Conservation (phyloP, 30 jellyfish, hydroid and myxozoan species). For the Clytia hemisphaerica region DNA sequence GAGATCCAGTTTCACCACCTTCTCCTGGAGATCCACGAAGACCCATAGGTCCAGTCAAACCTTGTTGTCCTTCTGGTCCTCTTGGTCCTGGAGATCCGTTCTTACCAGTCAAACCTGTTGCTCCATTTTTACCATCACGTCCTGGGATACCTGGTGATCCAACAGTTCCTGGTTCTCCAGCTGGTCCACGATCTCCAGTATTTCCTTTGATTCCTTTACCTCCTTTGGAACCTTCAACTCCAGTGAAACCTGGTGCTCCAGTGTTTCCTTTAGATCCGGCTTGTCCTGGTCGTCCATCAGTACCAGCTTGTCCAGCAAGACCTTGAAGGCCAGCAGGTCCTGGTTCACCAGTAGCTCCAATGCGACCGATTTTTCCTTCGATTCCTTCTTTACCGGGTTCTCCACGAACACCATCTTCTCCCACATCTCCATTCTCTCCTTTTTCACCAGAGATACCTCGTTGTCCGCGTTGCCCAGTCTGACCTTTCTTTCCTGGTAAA, state of each 20-base stretch:
- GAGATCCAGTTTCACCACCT: conserved; percentile 6
- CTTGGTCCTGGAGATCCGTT: conserved; percentile 30
- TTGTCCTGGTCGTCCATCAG: conserved; percentile 17
- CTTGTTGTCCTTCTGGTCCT: too few relatives aligned
- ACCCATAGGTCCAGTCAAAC: conserved; percentile 22
- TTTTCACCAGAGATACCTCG: conserved; percentile 83
- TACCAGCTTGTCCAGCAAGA: neutral
- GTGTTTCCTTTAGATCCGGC: neutral
- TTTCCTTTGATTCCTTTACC: conserved; percentile 20
- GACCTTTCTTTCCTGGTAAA: neutral
- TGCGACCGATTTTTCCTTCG: conserved; percentile 29
- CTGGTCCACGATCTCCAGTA: conserved; percentile 29
- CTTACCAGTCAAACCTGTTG: conserved; percentile 20
- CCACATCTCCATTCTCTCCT: conserved; percentile 26
- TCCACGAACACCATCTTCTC: conserved; percentile 20
- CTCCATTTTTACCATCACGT: too few relatives aligned
- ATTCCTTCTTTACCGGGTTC: conserved; percentile 28
- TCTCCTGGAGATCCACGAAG: conserved; percentile 18
- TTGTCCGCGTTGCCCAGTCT: conserved; percentile 33
- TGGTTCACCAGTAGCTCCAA: conserved; percentile 10
- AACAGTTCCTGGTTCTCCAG: conserved; percentile 24
- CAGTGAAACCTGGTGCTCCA: conserved; percentile 26
- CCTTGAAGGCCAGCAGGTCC: conserved; percentile 34
- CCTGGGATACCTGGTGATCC: too few relatives aligned
- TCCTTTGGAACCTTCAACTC: conserved; percentile 19